phyloP scores from a whole-genome alignment of 2,113 vertebrate genomes.

The Pogonocichla stellata region DNA sequence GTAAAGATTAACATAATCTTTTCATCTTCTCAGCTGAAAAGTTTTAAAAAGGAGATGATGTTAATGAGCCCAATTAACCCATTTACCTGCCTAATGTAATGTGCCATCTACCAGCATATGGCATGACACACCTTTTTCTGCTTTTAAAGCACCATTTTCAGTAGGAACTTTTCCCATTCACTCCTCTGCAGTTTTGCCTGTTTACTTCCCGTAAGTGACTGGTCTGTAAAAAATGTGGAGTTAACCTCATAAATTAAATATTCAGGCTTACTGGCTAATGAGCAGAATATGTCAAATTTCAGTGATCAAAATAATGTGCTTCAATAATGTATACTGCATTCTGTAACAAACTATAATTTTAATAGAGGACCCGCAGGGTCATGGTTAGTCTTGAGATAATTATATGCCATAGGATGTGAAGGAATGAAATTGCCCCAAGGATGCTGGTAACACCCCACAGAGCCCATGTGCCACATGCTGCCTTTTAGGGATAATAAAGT shows the following conservation, averaged over 20 bases:
- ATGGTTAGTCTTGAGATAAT: slow-evolving; percentile 58
- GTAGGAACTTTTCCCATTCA: not conserved
- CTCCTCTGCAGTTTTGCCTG: not conserved
- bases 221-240: slow-evolving; percentile 34
- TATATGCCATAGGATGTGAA: slow-evolving; percentile 27
- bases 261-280: slow-evolving; percentile 65
- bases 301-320: slow-evolving; percentile 69
- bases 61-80: slow-evolving; percentile 65
- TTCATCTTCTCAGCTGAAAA: slow-evolving; percentile 65
- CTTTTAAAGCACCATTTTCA: not conserved
- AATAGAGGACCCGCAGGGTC: slow-evolving; percentile 56
- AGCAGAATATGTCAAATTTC: slow-evolving; percentile 72
- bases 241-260: slow-evolving; percentile 69
- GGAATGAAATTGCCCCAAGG: slow-evolving; percentile 7
- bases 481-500: slow-evolving; percentile 69
- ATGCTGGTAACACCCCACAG: slow-evolving; percentile 18
- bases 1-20: slow-evolving; percentile 56
- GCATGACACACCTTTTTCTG: not conserved
- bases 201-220: slow-evolving; percentile 18
- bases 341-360: slow-evolving; percentile 60
- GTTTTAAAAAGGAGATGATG: slow-evolving; percentile 57
- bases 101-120: not conserved
- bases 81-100: slow-evolving; percentile 26
- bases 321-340: slow-evolving; percentile 66
- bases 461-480: slow-evolving; percentile 50